These are phyloP conservation scores for Acanthochromis polyacanthus DNA, from an alignment of 2,113 vertebrate genomes.

Conservation along the genomic window DNA sequence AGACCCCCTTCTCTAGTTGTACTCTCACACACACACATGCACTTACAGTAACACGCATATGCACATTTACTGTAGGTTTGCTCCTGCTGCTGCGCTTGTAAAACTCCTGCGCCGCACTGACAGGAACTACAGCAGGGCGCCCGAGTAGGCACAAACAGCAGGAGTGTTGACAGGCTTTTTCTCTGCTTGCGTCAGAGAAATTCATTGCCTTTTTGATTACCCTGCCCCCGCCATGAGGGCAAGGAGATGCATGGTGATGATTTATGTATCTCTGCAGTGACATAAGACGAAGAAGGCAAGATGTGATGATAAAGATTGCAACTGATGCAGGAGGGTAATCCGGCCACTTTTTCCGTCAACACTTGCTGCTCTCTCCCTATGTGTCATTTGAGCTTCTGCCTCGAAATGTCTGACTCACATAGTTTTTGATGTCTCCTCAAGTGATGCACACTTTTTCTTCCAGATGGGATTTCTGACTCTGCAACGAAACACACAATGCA, in stretches of 20 bases:
- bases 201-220: conserved; percentile 60
- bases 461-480: conserved; percentile 41
- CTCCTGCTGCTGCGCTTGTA: conserved; percentile 57
- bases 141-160: conserved; percentile 39
- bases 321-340: conserved; percentile 41
- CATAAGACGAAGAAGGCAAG: conserved; percentile 35
- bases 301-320: conserved; percentile 42
- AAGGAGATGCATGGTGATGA: conserved; percentile 57
- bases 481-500: conserved; percentile 49
- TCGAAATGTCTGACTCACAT: conserved; percentile 12
- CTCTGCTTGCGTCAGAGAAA: conserved; percentile 72
- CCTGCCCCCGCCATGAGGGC: conserved; percentile 48
- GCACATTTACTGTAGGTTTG: conserved; percentile 30
- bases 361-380: conserved; percentile 43
- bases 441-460: conserved; percentile 36
- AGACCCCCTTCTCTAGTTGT: conserved; percentile 14
- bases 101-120: conserved; percentile 76
- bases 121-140: conserved; percentile 49
- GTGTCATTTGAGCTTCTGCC: not conserved
- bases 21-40: conserved; percentile 7
- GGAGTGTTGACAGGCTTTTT: conserved; percentile 51
- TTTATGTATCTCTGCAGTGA: conserved; percentile 62
- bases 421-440: conserved; percentile 24
- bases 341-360: conserved; percentile 45
- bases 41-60: conserved; percentile 29